Evolutionary conservation across 1,140 invertebrate species (phyloP), one percentile per base, ranked within the genome.

Genomic region (Campoletis sonorensis): DNA sequence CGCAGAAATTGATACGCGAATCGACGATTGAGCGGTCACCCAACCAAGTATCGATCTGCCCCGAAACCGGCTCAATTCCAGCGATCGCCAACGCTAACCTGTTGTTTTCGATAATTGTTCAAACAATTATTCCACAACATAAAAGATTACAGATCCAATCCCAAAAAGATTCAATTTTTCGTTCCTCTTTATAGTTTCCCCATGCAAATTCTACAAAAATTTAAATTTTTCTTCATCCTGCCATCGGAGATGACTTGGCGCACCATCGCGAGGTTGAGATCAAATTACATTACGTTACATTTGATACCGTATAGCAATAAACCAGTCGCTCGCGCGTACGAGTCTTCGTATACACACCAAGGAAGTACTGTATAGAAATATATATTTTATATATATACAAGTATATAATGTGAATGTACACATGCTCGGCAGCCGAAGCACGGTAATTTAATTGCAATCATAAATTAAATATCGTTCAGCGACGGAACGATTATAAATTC

Each of bases 381-480:
- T 54, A 54, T 54, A 54, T 51, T 16, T 4, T 51, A 51, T 10
- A 54, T 0, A 54, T 30, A 70, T 49, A 58, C 58, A 37, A 8
- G 71, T 18, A 27, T 58, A 58, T 33, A 51, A 45, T 49, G 5
- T 49, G 40, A 5, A n/a, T 73, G 33, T 49, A 15, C 58, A 23
- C 23, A 2, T 75, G 23, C 72, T 23, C 49, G 26, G 49, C 23
- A 75, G 49, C 72, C 15, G 16, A 49, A 27, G 58, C 18, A 79
- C 26, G 61, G n/a, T 84, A 79, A 82, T 79, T 82, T 72, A 83
- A 78, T 82, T 80, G 76, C 77, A 61, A 37, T 51, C 75, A 80
- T 85, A 79, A 84, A 85, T 82, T 80, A 79, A 84, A 83, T 79
- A 82, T 82, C 76, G 71, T 81, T 75, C 72, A 75, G 21, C 72